Percentiles rank a stretch among this genome's conserved stretches.
Evolutionary conservation across 2,797 vertebrate genomes (phyloP).

Genomic region (Scolopax rusticola): DNA sequence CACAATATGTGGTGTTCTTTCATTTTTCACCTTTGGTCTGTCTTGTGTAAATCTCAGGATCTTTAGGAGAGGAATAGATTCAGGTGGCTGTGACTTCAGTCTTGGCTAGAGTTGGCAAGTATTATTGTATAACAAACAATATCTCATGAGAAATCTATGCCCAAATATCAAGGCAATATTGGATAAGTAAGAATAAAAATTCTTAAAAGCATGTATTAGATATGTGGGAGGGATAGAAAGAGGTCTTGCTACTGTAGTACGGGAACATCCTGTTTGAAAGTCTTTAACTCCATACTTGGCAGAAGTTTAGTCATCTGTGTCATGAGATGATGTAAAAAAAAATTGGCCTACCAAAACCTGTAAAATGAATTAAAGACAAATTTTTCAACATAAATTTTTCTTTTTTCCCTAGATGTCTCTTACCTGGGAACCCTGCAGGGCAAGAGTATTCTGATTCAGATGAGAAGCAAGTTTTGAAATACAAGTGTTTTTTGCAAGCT

Average conservation of each 20-base stretch:
- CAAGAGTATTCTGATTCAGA: neutral
- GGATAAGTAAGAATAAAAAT: neutral
- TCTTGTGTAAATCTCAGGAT: neutral
- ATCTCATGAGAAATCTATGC: neutral
- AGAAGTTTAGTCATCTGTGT: neutral
- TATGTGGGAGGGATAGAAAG: neutral
- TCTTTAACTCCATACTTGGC: neutral
- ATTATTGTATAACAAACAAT: neutral
- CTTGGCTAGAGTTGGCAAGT: neutral
- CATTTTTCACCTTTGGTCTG: neutral
- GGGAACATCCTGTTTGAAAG: neutral
- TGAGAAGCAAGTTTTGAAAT: neutral
- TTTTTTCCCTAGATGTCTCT: neutral
- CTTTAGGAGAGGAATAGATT: neutral
- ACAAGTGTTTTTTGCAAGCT: neutral
- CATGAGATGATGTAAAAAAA: neutral
- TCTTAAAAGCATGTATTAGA: neutral
- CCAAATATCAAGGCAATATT: neutral
- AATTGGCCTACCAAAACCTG: accelerated
- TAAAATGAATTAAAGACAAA: neutral
- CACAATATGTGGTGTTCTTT: accelerated
- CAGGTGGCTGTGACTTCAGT: neutral
- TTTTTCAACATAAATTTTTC: neutral
- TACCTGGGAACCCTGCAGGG: neutral
- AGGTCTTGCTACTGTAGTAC: neutral